These are phyloP conservation scores for Anhinga anhinga DNA, from an alignment of 2,113 vertebrate genomes.

Conservation along the genomic window DNA sequence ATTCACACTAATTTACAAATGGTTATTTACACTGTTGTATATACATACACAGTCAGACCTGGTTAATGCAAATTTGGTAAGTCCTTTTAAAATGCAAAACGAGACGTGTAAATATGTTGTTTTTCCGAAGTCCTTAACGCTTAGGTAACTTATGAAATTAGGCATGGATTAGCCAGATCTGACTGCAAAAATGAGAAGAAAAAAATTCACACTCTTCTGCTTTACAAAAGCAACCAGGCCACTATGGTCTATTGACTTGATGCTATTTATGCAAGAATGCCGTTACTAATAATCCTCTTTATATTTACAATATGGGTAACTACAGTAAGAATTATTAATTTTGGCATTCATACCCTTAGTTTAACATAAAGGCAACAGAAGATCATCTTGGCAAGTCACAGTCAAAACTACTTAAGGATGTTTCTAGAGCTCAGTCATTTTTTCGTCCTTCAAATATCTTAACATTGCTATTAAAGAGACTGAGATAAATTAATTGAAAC, in stretches of 20 bases:
- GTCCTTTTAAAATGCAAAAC: constrained; percentile 16
- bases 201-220: constrained; percentile 62
- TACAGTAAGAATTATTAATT: constrained; percentile 61
- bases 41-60: constrained; percentile 75
- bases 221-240: constrained; percentile 81
- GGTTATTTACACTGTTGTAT: constrained; percentile 80
- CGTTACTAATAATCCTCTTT: constrained; percentile 60
- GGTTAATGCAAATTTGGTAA: constrained; percentile 36
- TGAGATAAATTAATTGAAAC: constrained; percentile 26
- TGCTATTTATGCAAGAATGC: constrained; percentile 71
- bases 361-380: constrained; percentile 74
- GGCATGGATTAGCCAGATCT: constrained; percentile 62
- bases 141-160: constrained; percentile 1
- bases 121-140: neutral
- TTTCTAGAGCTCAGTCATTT: constrained; percentile 50
- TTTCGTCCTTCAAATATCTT: neutral
- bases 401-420: constrained; percentile 60
- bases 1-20: constrained; percentile 80
- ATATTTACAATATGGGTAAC: constrained; percentile 71
- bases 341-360: constrained; percentile 71
- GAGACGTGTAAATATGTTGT: neutral
- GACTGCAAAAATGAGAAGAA: constrained; percentile 61
- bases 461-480: neutral
- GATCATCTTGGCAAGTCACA: constrained; percentile 70
- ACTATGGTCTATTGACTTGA: constrained; percentile 76